Evolutionary conservation across 1,140 invertebrate species (phyloP).

Genomic region (Augochlora pura): DNA sequence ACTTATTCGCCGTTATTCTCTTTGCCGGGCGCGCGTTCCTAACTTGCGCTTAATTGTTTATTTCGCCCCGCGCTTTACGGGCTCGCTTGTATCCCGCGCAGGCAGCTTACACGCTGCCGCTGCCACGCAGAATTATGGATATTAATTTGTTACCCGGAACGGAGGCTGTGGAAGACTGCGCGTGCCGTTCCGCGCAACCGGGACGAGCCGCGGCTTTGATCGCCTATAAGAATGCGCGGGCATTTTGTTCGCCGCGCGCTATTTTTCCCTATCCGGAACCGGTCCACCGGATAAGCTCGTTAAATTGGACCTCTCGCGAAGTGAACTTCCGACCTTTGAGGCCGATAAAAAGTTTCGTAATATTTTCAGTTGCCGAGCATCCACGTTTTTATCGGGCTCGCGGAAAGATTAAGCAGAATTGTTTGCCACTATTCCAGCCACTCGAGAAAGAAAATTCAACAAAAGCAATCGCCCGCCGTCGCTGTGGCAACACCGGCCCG

Average conservation of each 20-base stretch:
- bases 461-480: not conserved
- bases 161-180: not conserved
- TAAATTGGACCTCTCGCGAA: not conserved
- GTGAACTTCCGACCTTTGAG: not conserved
- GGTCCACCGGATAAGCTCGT: not conserved
- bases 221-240: not conserved
- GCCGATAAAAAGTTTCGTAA: not conserved
- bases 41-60: constrained; percentile 13
- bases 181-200: not conserved
- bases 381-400: not conserved
- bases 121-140: not conserved
- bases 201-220: not conserved
- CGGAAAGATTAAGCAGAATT: not conserved
- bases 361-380: not conserved
- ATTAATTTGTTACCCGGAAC: not conserved
- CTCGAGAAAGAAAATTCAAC: not conserved
- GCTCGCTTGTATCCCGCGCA: not conserved
- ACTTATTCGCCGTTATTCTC: constrained; percentile 16
- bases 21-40: not conserved
- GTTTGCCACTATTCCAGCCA: not conserved
- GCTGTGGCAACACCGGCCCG: not conserved
- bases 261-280: not conserved
- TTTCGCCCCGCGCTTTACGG: not conserved
- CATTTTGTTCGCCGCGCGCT: no score
- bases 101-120: not conserved